These are phyloP conservation scores for Marasmarcha lunaedactyla DNA, from an alignment of 2,888 invertebrate genomes.

Conservation along the genomic window DNA sequence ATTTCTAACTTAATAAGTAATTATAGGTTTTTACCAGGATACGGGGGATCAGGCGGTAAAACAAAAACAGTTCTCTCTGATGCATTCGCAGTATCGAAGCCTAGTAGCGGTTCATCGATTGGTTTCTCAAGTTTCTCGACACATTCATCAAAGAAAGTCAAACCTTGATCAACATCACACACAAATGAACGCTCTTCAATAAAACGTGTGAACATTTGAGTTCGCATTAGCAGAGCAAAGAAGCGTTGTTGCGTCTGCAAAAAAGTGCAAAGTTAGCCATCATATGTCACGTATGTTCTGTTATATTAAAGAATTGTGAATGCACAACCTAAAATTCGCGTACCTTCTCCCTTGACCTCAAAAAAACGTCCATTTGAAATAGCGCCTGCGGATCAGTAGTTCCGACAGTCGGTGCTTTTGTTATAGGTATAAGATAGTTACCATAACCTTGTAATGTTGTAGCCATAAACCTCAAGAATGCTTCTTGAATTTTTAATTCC, in stretches of 20 bases:
- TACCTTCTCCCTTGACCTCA: conserved; percentile 88
- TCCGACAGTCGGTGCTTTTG: conserved; percentile 91
- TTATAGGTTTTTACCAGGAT: conserved; percentile 43
- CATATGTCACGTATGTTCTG: not conserved
- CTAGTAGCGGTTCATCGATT: conserved; percentile 75
- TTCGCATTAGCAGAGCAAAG: conserved; percentile 88
- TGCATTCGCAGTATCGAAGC: conserved; percentile 81
- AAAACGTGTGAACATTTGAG: conserved; percentile 98
- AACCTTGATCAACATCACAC: conserved; percentile 95
- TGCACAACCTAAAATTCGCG: conserved; percentile 6
- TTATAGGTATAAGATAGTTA: conserved; percentile 89
- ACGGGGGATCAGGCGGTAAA: conserved; percentile 86
- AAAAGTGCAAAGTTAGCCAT: not conserved
- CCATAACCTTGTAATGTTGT: conserved; percentile 91
- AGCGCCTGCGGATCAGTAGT: conserved; percentile 95
- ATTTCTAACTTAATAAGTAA: too few species aligned
- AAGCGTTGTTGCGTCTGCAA: conserved; percentile 83
- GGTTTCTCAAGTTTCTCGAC: conserved; percentile 76
- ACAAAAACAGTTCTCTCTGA: conserved; percentile 96
- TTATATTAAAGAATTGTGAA: too few species aligned
- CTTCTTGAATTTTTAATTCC: conserved; percentile 96
- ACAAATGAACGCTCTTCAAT: conserved; percentile 99
- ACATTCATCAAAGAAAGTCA: conserved; percentile 94
- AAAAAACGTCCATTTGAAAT: conserved; percentile 92
- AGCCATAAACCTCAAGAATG: conserved; percentile 96